Evolutionary conservation across 1,140 invertebrate species (phyloP).

Genomic region (Diorhabda sublineata): DNA sequence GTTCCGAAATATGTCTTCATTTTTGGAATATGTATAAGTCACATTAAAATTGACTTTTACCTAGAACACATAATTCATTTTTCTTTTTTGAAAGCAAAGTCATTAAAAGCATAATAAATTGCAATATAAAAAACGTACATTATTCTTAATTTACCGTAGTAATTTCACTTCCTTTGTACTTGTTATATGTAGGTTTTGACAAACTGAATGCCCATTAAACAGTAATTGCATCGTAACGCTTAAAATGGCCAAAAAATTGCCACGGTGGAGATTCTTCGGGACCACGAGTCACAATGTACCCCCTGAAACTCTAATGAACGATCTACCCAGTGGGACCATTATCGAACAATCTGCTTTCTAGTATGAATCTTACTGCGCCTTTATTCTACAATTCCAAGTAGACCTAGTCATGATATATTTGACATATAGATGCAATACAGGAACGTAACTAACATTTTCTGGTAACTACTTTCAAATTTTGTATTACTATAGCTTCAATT

Average conservation of each 20-base stretch:
- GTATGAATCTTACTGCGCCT: conserved; percentile 5
- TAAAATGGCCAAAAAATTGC: background rate
- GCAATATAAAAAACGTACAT: too few relatives aligned
- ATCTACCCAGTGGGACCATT: conserved; percentile 16
- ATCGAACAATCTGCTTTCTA: conserved; percentile 13
- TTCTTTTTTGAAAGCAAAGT: too few relatives aligned
- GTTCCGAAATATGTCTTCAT: too few relatives aligned
- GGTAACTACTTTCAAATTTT: too few relatives aligned
- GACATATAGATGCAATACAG: background rate
- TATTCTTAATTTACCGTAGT: too few relatives aligned
- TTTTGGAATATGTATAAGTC: too few relatives aligned
- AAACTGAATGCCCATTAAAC: background rate
- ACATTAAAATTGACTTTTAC: too few relatives aligned
- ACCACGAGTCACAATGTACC: conserved; percentile 12
- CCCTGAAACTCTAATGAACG: conserved; percentile 15
- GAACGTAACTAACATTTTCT: too few relatives aligned
- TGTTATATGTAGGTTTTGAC: background rate
- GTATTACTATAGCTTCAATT: too few relatives aligned
- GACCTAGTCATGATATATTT: conserved; percentile 3
- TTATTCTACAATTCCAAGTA: conserved; percentile 16
- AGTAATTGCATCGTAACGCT: conserved; percentile 1
- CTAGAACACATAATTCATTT: too few relatives aligned
- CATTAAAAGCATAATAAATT: too few relatives aligned
- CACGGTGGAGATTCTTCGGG: background rate
- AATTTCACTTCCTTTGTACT: background rate